phyloP scores from a whole-genome alignment of 2,113 vertebrate species.

The Azemiops feae region DNA sequence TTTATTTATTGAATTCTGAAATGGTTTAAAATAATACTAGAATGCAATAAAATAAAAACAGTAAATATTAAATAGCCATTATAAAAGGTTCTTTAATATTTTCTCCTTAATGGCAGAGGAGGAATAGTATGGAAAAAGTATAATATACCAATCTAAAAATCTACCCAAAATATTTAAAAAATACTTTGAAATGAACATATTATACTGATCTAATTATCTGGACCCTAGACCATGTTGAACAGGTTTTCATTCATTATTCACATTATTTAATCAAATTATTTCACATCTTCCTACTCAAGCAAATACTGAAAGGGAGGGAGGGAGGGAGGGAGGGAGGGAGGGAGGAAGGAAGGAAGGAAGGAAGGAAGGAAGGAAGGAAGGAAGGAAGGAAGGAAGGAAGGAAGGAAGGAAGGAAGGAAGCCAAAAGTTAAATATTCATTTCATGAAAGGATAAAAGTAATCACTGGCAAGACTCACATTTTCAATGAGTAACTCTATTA shows the following conservation, averaged over 20 bases:
- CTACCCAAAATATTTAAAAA: background rate
- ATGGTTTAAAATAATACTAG: background rate
- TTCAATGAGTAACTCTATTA: background rate
- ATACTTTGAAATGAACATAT: background rate
- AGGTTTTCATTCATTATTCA: background rate
- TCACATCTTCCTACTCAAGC: background rate
- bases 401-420: no score
- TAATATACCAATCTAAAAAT: background rate
- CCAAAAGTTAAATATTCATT: background rate
- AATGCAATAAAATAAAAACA: background rate
- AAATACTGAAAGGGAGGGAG: background rate
- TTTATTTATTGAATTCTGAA: background rate
- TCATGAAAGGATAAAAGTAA: background rate
- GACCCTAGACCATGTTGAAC: background rate
- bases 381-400: background rate
- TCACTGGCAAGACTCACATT: background rate
- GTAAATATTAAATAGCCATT: background rate
- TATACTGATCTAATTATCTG: background rate
- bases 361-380: background rate
- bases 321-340: background rate
- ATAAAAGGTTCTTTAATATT: background rate
- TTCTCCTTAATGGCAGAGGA: background rate
- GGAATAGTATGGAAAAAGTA: background rate
- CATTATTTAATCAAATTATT: background rate
- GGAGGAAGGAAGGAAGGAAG: background rate